Percentiles rank a stretch among this genome's conserved stretches.
Evolutionary conservation across 2,797 vertebrate species (phyloP).

Genomic region (Acrocephalus scirpaceus): DNA sequence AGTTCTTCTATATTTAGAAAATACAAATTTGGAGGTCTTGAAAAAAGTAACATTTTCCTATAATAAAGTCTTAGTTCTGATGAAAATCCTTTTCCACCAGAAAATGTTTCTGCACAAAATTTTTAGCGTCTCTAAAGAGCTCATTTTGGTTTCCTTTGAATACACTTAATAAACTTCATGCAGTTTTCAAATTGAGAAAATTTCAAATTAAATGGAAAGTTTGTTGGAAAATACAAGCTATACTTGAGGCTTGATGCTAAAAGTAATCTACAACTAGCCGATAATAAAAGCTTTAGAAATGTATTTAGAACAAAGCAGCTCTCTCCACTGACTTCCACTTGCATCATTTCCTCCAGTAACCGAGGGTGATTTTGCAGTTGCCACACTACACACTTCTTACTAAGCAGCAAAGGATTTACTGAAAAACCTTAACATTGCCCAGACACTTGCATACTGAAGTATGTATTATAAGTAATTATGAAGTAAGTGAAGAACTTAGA

Average conservation of each 20-base stretch:
- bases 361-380: not conserved
- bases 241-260: not conserved
- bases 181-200: not conserved
- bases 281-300: not conserved
- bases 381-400: not conserved
- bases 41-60: not conserved
- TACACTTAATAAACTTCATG: not conserved
- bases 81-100: not conserved
- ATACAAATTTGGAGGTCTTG: not conserved
- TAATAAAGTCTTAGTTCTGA: not conserved
- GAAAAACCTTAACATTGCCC: not conserved
- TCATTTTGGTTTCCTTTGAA: not conserved
- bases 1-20: not conserved
- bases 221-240: not conserved
- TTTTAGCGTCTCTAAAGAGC: not conserved
- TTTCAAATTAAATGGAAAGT: not conserved
- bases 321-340: not conserved
- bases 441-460: not conserved
- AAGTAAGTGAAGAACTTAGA: not conserved
- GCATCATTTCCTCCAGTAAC: not conserved
- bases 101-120: not conserved
- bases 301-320: not conserved
- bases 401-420: not conserved
- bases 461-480: too few relatives aligned
- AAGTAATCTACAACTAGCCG: not conserved